Conservation (phyloP, 2,113 vertebrate species). For the Cyphomyrus discorhynchus region DNA sequence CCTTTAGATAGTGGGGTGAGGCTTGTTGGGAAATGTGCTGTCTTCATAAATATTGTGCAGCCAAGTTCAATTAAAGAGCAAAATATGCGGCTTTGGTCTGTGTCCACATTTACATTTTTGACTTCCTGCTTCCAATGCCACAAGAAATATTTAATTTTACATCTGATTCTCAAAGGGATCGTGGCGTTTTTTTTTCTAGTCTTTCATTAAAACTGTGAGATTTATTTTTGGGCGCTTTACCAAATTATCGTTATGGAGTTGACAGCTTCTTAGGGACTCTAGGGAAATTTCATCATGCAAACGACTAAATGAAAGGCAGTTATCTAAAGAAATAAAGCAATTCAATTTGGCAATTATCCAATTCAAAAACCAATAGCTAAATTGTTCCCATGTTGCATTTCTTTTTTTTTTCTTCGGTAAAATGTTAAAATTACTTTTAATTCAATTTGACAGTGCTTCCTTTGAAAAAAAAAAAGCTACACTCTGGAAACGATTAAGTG, state of each 20-base stretch:
- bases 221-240: neutral
- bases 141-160: neutral
- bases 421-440: neutral
- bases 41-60: neutral
- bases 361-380: neutral
- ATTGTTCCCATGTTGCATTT: neutral
- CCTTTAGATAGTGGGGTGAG: neutral
- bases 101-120: neutral
- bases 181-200: neutral
- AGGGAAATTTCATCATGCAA: neutral
- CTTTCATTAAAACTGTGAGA: neutral
- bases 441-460: neutral
- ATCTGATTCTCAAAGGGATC: neutral
- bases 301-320: neutral
- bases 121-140: neutral
- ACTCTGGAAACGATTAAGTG: neutral
- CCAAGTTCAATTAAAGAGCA: neutral
- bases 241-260: neutral
- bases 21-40: neutral
- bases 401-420: neutral
- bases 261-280: neutral
- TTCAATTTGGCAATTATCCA: neutral
- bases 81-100: neutral
- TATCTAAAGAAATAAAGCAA: neutral
- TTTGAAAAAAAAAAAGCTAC: neutral